Evolutionary conservation across 2,888 invertebrate genomes (phyloP), one percentile per base, ranked within the genome.

Genomic region (Diachrysia chrysitis): DNA sequence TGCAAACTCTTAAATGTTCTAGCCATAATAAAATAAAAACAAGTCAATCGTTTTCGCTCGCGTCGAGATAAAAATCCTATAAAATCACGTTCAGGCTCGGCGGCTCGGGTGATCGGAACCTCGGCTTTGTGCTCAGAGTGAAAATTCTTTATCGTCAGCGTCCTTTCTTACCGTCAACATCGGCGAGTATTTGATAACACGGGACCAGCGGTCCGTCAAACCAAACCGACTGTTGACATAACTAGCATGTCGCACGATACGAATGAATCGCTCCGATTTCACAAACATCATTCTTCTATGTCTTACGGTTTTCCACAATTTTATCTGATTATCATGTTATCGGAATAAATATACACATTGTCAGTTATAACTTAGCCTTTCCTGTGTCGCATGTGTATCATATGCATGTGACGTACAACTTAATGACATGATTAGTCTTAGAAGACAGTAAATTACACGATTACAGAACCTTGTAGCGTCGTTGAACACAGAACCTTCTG

Each of bases 161-260:
- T 84, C 85, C 82, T 85, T 81, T 75, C 35, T 69, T 81, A 84
- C 77, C 83, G 81, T 89, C 89, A 89, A 90, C 90, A 91, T 81
- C 73, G 85, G 74, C 83, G 82, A 76, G 78, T 93, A 90, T 94
- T 94, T 92, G 91, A 94, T 93, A 94, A 94, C 92, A 93, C 68
- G 48, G 68, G 67, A 70, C 75, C 76, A 72, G 72, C 73, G 66
- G 73, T 78, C 80, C 78, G 76, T 63, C 81, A 82, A 82, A 85
- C 86, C 81, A 85, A 81, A 80, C 81, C 72, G 70, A 81, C 80
- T 91, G 92, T 92, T 92, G 92, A 91, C 90, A 90, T 90, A 90
- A 89, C 85, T 83, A 69, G 61, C 82, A 76, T 76, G 79, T 78
- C 84, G 83, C 73, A 74, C 81, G 78, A 79, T 83, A 84, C 85